Conservation (phyloP, 2,113 vertebrate genomes). For the Heliornis fulica region DNA sequence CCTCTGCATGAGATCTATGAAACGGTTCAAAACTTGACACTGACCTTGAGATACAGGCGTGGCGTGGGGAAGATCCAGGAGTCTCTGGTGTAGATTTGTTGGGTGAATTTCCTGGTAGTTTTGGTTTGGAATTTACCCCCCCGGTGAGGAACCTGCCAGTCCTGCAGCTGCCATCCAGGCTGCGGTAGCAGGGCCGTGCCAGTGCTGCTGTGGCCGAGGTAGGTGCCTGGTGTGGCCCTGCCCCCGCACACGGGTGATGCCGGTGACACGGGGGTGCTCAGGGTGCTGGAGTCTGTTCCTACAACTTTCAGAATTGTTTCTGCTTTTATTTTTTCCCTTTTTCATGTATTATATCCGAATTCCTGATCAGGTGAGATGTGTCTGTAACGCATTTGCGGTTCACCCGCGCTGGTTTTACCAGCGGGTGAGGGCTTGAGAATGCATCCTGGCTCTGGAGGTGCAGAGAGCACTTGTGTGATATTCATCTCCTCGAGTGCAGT, state of each 20-base stretch:
- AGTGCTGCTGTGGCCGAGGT: no score
- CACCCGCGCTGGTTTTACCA: neutral
- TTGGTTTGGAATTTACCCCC: no score
- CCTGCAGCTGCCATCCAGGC: neutral
- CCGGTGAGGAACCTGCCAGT: neutral
- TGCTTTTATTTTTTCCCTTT: neutral
- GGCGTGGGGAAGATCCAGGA: neutral
- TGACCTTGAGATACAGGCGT: neutral
- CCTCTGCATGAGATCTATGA: rapidly evolving
- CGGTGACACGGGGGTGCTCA: no score
- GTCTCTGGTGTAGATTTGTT: rapidly evolving
- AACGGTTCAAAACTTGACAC: neutral
- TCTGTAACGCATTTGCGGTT: neutral
- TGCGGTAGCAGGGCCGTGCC: no score
- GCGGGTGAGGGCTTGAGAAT: neutral
- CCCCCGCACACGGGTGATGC: rapidly evolving
- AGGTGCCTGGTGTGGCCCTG: neutral
- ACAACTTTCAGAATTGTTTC: neutral
- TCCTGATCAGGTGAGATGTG: no score
- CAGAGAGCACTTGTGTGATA: neutral
- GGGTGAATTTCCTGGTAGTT: neutral
- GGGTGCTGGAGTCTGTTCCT: no score
- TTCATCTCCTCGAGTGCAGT: neutral
- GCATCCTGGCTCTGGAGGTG: neutral
- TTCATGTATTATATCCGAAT: neutral